These are phyloP conservation scores for Spatula clypeata DNA, from an alignment of 2,797 vertebrate genomes.

Conservation along the genomic window DNA sequence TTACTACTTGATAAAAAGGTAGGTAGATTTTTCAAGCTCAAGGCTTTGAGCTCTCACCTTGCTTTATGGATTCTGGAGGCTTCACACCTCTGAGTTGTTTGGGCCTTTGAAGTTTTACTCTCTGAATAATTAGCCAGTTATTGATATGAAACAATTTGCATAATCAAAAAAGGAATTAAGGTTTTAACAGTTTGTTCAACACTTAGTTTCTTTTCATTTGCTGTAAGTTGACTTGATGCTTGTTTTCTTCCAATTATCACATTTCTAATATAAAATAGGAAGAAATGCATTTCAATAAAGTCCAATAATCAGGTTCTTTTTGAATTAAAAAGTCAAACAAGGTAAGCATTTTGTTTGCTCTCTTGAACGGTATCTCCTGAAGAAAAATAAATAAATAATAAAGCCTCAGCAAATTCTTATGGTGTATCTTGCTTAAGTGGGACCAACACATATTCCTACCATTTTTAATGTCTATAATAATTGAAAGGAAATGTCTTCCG, in stretches of 20 bases:
- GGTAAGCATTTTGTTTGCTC: too few species aligned
- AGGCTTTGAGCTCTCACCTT: background rate
- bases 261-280: background rate
- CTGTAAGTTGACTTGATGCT: background rate
- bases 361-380: background rate
- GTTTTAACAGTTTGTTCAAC: background rate
- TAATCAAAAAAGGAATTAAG: background rate
- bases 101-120: slow-evolving; percentile 1
- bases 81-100: background rate
- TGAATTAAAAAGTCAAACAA: background rate
- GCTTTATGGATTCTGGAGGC: background rate
- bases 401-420: background rate
- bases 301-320: background rate
- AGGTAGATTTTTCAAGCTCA: background rate
- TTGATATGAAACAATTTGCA: background rate
- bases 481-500: background rate
- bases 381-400: background rate
- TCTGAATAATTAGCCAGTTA: slow-evolving; percentile 8
- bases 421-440: background rate
- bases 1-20: background rate
- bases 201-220: background rate
- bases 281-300: background rate
- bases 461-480: fast-evolving
- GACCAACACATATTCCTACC: background rate
- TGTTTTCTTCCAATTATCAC: background rate